Conservation (phyloP, 2,797 vertebrate species). For the Micromesistius poutassou region DNA sequence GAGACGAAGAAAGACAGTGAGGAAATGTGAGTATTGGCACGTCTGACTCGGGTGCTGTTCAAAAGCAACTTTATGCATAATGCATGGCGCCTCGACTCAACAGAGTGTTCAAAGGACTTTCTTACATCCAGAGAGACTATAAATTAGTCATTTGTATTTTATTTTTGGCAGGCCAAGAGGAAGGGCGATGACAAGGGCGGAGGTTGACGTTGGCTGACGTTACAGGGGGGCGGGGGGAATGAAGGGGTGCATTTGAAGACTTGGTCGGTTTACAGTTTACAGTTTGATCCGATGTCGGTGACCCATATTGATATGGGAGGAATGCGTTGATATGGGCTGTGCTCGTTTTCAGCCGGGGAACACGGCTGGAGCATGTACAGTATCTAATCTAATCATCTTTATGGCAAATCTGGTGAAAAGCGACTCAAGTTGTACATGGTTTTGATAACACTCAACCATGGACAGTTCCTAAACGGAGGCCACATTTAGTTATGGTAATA, state of each 20-base stretch:
- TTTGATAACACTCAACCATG: background rate
- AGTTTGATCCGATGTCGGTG: background rate
- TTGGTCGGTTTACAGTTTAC: background rate
- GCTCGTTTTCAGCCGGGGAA: background rate
- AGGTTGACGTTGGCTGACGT: background rate
- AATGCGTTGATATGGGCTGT: background rate
- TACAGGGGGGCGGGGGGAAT: conserved; percentile 8
- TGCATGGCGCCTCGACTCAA: conserved; percentile 56
- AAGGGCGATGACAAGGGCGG: conserved; percentile 26
- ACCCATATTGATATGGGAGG: background rate
- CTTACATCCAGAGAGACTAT: conserved; percentile 40
- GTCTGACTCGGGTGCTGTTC: conserved; percentile 38
- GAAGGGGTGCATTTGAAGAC: conserved; percentile 18
- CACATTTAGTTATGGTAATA: background rate
- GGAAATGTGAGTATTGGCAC: conserved; percentile 45
- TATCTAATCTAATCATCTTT: background rate
- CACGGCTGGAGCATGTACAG: too few species aligned
- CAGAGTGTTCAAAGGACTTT: conserved; percentile 55
- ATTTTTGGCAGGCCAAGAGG: conserved; percentile 23
- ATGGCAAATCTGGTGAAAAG: background rate
- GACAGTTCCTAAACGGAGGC: background rate
- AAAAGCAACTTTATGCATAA: conserved; percentile 60
- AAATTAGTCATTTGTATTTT: conserved; percentile 50
- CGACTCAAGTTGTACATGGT: background rate
- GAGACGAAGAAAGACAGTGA: conserved; percentile 15